Base-by-base conservation (phyloP, 2,888 invertebrate species). In the Melanostoma scalare region DNA sequence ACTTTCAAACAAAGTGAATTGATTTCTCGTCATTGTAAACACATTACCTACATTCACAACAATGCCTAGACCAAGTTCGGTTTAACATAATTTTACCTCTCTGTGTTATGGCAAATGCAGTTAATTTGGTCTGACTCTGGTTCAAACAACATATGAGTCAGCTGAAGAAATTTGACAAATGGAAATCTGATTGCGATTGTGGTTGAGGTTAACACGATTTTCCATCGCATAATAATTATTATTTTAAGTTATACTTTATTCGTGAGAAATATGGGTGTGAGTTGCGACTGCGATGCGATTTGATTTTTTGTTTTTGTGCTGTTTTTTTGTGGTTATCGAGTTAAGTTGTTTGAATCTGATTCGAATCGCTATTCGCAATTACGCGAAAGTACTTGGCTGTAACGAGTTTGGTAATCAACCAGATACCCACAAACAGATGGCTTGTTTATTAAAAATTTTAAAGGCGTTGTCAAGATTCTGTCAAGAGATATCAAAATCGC, bases 331-430 rank as follows among this genome's bases (percentile, higher is more conserved):
- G 48, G 61, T 69, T 69, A 76, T 76, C 60, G 50, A 53, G 61
- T 69, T 63, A 56, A 69, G 60, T 81, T 42, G 53, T 42, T 30
- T 52, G 60, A 60, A 48, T 38, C 56, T 56, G 72, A 82, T 82
- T 78, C 53, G 63, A 69, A 82, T 74, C 69, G 73, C 73, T 73
- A 73, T 73, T 74, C 69, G 73, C 73, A 78, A 73, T 73, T 82
- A 78, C 73, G 44, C 10, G 40, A 58, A 73, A 72, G 46, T 65
- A 82, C 46, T 61, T 35, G 50, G 73, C 55, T 56, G 56, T 69
- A 69, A 77, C 60, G 50, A 38, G 20, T 48, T 58, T 30, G 3
- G 52, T 53, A 10, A 6, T 35, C 48, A 61, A 53, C 68, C 42
- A 10, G 46, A 6, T 8, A 36, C 38, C 42, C 40, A 6, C 31